A percentile compares a stretch with the other conserved stretches of the same genome.
phyloP scores from a whole-genome alignment of 1,140 invertebrate genomes.

The Micrasema longulum region DNA sequence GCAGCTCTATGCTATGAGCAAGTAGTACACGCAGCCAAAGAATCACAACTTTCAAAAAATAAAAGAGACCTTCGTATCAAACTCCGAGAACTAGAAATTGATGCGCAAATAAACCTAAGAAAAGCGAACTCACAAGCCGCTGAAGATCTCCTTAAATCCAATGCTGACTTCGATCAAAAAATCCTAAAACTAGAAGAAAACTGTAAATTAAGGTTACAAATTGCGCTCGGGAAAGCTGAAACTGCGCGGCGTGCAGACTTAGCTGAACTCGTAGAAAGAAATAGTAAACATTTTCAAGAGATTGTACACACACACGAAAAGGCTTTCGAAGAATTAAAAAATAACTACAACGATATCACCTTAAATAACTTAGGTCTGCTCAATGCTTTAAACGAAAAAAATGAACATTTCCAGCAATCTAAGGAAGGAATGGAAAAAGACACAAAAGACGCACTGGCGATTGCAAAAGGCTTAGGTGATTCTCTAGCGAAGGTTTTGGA shows the following conservation, averaged over 20 bases:
- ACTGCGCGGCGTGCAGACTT: conserved; percentile 80
- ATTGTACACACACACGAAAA: conserved; percentile 86
- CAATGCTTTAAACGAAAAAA: conserved; percentile 82
- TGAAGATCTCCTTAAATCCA: conserved; percentile 66
- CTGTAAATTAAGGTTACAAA: conserved; percentile 82
- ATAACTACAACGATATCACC: conserved; percentile 94
- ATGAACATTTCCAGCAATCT: conserved; percentile 83
- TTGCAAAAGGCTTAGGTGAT: conserved; percentile 79
- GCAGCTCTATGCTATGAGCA: conserved; percentile 80
- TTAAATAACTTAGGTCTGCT: conserved; percentile 89
- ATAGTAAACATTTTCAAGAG: conserved; percentile 86
- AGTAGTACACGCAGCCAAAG: conserved; percentile 79
- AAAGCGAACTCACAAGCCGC: background rate
- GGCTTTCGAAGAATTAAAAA: conserved; percentile 88
- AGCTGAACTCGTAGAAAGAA: conserved; percentile 88
- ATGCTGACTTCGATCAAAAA: conserved; percentile 79
- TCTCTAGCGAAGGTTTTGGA: conserved; percentile 77
- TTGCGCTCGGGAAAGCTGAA: conserved; percentile 79
- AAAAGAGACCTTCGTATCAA: conserved; percentile 80
- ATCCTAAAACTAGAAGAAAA: conserved; percentile 83
- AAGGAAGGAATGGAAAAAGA: conserved; percentile 79
- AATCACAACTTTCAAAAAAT: conserved; percentile 82
- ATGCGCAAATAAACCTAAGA: conserved; percentile 36
- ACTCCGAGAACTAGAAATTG: conserved; percentile 78
- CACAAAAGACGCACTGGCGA: conserved; percentile 68